Conservation (phyloP, 2,888 invertebrate species). For the Metallyticus violacea region DNA sequence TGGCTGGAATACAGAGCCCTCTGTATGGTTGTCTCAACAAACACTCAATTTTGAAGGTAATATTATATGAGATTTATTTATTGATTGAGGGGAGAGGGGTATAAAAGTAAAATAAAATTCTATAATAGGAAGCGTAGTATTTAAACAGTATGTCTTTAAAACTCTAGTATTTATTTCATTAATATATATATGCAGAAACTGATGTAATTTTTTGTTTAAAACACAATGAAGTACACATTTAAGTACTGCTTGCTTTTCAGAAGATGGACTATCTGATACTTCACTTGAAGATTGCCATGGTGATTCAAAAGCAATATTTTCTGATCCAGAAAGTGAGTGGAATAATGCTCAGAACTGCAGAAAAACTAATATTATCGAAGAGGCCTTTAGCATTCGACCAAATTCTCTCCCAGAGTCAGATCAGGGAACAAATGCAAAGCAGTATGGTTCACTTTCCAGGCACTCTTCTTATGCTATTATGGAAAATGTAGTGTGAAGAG, state of each 20-base stretch:
- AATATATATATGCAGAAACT: too few relatives aligned
- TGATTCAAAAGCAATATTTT: constrained; percentile 35
- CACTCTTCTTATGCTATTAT: constrained; percentile 23
- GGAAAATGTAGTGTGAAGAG: constrained; percentile 1
- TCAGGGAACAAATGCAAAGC: background rate
- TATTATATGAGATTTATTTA: too few relatives aligned
- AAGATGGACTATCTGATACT: constrained; percentile 45
- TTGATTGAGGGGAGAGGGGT: too few relatives aligned
- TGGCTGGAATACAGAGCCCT: constrained; percentile 46
- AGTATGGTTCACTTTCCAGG: background rate
- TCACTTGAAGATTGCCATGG: constrained; percentile 53
- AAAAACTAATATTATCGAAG: background rate
- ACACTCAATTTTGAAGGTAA: constrained; percentile 13
- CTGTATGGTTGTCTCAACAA: constrained; percentile 26
- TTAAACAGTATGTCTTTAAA: background rate
- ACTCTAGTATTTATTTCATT: too few relatives aligned
- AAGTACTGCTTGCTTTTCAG: background rate
- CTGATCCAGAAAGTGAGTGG: constrained; percentile 41
- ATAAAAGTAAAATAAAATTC: too few relatives aligned
- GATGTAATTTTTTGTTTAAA: background rate
- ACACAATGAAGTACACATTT: background rate
- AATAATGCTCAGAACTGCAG: background rate
- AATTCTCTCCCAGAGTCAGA: constrained; percentile 28
- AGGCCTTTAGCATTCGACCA: background rate
- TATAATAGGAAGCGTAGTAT: too few relatives aligned